Base-by-base conservation (phyloP, 1,140 invertebrate genomes). In the Sweltsa coloradensis region DNA sequence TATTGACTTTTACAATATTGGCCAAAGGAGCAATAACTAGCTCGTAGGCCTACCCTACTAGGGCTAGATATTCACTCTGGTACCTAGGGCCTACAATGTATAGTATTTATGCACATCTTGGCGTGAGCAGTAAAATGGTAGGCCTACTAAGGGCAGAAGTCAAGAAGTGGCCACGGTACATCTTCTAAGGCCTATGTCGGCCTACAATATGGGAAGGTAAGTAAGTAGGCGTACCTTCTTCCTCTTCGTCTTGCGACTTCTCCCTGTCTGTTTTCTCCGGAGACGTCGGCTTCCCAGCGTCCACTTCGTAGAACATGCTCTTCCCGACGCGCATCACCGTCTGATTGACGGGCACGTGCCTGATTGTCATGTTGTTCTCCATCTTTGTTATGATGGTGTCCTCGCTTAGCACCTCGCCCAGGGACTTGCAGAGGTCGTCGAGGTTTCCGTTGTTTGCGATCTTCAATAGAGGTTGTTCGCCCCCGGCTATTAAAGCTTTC, bases 381-480 rank as follows among this genome's bases (percentile, higher is more conserved):
- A 42, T 44, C 41, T 25, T 16, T 31, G 43, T 26, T 41, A 22
- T 37, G 26, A 36, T 5, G 44, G 21, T n/a, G 19, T 66, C 66
- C 60, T 77, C 75, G 44, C 64, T 66, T 36, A 82, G 60, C 40
- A 85, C 82, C 68, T 85, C 83, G 36, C 70, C 76, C 53, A 89
- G 71, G 58, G 83, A 76, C 59, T 81, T 76, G 54, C 79, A 70
- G 23, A 88, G 70, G 63, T 85, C 81, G 50, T 78, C 79, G 40
- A 79, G 62, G 62, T 81, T 74, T 43, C 80, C 81, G 63, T 83
- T 82, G 55, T 78, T 76, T 13, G 77, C 72, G 54, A 87, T 83
- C 59, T 83, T 79, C 48, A 89, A 63, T 52, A 79, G 80, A 24
- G 85, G 85, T 47, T 68, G 63, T 22, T 55, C 29, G 29, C 41